Conservation (phyloP, 2,888 invertebrate genomes). For the Ptychoptera albimana region DNA sequence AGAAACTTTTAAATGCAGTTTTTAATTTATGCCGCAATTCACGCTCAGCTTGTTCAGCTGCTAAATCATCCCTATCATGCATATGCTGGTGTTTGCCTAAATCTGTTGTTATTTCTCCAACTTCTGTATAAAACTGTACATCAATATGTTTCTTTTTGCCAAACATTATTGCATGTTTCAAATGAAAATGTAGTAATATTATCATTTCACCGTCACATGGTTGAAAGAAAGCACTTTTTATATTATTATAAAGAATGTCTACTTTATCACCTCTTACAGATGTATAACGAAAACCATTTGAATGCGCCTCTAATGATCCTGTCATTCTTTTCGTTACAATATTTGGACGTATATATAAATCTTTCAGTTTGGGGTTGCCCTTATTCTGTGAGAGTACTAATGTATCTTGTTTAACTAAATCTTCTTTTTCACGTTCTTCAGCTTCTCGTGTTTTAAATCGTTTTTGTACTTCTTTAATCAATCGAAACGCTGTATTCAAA, state of each 20-base stretch:
- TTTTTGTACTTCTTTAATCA: slow-evolving; percentile 98
- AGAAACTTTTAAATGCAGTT: slow-evolving; percentile 95
- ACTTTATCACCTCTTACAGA: slow-evolving; percentile 99
- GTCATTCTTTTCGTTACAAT: slow-evolving; percentile 94
- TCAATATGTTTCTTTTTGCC: slow-evolving; percentile 98
- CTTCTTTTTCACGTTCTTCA: slow-evolving; percentile 96
- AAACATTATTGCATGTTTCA: slow-evolving; percentile 98
- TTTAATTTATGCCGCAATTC: slow-evolving; percentile 93
- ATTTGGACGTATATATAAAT: slow-evolving; percentile 96
- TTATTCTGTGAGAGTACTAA: slow-evolving; percentile 85
- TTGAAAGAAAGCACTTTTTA: slow-evolving; percentile 98
- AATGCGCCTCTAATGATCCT: slow-evolving; percentile 84
- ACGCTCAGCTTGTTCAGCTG: slow-evolving; percentile 95
- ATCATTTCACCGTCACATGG: slow-evolving; percentile 99
- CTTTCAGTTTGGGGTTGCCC: slow-evolving; percentile 94
- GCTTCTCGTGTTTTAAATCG: slow-evolving; percentile 96
- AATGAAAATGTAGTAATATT: slow-evolving; percentile 93
- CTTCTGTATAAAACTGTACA: slow-evolving; percentile 99
- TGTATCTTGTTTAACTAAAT: slow-evolving; percentile 96
- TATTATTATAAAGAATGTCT: slow-evolving; percentile 97
- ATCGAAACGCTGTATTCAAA: slow-evolving; percentile 87
- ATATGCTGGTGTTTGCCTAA: slow-evolving; percentile 99
- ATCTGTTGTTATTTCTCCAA: slow-evolving; percentile 98
- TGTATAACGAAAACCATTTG: slow-evolving; percentile 92
- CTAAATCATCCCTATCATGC: slow-evolving; percentile 98